Percentiles rank a stretch among this genome's conserved stretches.
Conservation (phyloP, 2,113 vertebrate genomes). For the Agapornis roseicollis region DNA sequence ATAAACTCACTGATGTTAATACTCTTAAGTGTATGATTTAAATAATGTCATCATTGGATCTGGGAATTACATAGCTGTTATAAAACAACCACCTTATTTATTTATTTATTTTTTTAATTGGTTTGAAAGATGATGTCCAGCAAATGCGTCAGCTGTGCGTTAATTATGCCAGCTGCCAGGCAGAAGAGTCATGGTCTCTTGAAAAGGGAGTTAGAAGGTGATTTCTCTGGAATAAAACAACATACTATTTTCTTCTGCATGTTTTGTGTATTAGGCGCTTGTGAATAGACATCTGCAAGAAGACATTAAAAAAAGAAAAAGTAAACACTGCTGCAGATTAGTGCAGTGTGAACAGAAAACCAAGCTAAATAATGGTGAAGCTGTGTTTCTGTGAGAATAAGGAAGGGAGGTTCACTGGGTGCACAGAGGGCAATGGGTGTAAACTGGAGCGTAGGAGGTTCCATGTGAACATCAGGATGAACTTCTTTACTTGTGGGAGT, state of each 20-base stretch:
- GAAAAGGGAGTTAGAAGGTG: background rate
- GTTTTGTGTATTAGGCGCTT: background rate
- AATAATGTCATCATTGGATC: background rate
- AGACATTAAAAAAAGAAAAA: background rate
- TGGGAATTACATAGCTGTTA: background rate
- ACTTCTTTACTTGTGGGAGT: too few relatives aligned
- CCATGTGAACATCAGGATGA: too few relatives aligned
- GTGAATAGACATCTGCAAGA: background rate
- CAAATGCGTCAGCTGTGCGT: background rate
- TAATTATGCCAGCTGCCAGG: background rate
- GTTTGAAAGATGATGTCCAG: background rate
- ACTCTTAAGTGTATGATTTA: background rate
- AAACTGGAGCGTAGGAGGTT: too few relatives aligned
- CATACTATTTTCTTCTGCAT: background rate
- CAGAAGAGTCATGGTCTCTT: background rate
- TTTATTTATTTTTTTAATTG: background rate
- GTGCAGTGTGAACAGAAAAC: background rate
- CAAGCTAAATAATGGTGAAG: background rate
- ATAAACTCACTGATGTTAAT: background rate
- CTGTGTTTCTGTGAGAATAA: background rate
- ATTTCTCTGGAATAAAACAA: background rate
- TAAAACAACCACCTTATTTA: background rate
- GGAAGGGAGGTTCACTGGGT: background rate
- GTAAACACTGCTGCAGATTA: background rate
- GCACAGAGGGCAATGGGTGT: too few relatives aligned